Evolutionary conservation across 2,797 vertebrate genomes (phyloP).

Genomic region (Paratrypauchen microcephalus): DNA sequence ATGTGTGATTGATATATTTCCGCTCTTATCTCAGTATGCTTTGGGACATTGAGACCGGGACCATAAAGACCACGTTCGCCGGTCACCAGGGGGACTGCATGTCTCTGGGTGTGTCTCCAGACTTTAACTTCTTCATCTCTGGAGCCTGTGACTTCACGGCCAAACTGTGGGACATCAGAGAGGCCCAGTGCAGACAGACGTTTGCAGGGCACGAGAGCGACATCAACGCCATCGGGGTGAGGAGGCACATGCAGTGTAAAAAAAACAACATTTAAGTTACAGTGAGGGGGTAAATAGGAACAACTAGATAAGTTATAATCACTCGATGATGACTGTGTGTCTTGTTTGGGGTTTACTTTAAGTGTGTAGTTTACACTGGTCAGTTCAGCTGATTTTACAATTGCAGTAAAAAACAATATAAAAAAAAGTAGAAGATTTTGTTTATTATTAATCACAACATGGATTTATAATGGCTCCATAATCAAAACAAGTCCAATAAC

Average conservation of each 20-base stretch:
- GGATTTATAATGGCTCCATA: too few species aligned
- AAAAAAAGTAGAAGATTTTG: too few species aligned
- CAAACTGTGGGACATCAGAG: slow-evolving; percentile 97
- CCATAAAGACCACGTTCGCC: slow-evolving; percentile 87
- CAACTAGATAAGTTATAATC: too few species aligned
- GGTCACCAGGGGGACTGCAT: slow-evolving; percentile 97
- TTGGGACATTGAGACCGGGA: slow-evolving; percentile 97
- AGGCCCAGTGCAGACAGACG: slow-evolving; percentile 90
- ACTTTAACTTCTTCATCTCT: slow-evolving; percentile 93
- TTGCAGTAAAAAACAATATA: too few species aligned
- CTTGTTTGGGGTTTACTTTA: too few species aligned
- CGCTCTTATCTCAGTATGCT: slow-evolving; percentile 75
- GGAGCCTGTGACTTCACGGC: slow-evolving; percentile 95
- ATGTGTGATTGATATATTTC: too few species aligned
- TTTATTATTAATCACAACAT: too few species aligned
- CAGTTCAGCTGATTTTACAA: too few species aligned
- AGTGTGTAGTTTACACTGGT: too few species aligned
- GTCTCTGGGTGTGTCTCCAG: slow-evolving; percentile 91
- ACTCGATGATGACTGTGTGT: too few species aligned
- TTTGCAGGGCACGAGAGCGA: slow-evolving; percentile 94
- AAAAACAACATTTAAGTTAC: background rate
- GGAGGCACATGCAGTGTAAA: slow-evolving; percentile 24
- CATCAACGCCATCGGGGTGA: slow-evolving; percentile 93
- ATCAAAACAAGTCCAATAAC: too few species aligned
- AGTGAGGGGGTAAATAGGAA: too few species aligned